These are phyloP conservation scores for Gambusia holbrooki DNA, from an alignment of 2,113 vertebrate species.

Conservation along the genomic window DNA sequence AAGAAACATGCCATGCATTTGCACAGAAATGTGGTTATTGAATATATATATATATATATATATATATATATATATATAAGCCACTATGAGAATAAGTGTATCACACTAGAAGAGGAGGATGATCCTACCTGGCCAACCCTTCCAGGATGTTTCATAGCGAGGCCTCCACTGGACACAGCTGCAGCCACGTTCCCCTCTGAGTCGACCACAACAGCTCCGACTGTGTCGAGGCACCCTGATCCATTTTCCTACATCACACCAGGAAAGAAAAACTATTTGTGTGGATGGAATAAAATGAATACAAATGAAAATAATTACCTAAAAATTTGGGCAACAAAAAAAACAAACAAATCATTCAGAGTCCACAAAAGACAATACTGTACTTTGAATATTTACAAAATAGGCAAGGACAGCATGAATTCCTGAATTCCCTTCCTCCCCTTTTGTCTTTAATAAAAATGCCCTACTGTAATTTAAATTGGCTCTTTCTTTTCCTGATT, in stretches of 20 bases:
- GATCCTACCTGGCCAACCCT: slow-evolving; percentile 91
- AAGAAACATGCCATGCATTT: background rate
- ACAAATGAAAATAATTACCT: slow-evolving; percentile 1
- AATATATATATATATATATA: no score
- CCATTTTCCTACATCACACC: slow-evolving; percentile 84
- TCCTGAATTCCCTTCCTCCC: slow-evolving; percentile 29
- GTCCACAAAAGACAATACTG: slow-evolving; percentile 7
- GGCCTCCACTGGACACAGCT: slow-evolving; percentile 96
- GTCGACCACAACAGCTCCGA: slow-evolving; percentile 96
- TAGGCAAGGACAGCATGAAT: slow-evolving; percentile 12
- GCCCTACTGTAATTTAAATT: slow-evolving; percentile 35
- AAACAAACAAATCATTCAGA: background rate
- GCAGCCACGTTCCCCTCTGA: slow-evolving; percentile 96
- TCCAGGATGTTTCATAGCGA: slow-evolving; percentile 97
- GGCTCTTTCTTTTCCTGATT: slow-evolving; percentile 62
- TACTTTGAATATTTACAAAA: slow-evolving; percentile 17
- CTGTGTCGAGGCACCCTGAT: slow-evolving; percentile 92
- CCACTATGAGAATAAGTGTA: background rate
- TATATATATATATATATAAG: no score
- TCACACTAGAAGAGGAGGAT: background rate
- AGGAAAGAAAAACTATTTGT: slow-evolving; percentile 20
- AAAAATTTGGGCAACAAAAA: background rate
- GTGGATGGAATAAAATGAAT: background rate
- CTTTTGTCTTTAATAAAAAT: slow-evolving; percentile 42
- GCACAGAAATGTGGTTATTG: no score